Percentiles rank a stretch among this genome's conserved stretches.
phyloP scores from a whole-genome alignment of 2,888 invertebrate genomes.

The Eulithis prunata region DNA sequence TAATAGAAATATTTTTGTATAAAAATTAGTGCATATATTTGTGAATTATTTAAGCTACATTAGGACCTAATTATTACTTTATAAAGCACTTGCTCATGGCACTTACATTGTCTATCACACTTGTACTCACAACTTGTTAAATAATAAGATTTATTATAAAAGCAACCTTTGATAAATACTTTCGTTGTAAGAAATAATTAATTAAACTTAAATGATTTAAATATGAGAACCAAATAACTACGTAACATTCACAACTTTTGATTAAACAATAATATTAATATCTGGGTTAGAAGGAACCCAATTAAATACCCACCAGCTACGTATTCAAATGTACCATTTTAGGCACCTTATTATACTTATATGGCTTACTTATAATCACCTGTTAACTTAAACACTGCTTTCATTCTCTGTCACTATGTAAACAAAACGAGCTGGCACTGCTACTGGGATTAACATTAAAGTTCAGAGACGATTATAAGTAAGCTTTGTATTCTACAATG shows the following conservation, averaged over 20 bases:
- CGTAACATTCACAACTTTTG: slow-evolving; percentile 8
- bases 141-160: slow-evolving; percentile 24
- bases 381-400: no score
- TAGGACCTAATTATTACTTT: slow-evolving; percentile 33
- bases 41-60: slow-evolving; percentile 4
- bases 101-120: slow-evolving; percentile 68
- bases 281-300: background rate
- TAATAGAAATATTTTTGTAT: slow-evolving; percentile 1
- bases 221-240: background rate
- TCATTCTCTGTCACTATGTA: no score
- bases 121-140: slow-evolving; percentile 41
- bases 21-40: slow-evolving; percentile 26
- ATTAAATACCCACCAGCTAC: background rate
- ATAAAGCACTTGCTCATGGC: slow-evolving; percentile 76
- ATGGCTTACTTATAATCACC: no score
- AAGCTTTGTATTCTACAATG: no score
- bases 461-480: no score
- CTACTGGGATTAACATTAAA: no score
- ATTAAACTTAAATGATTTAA: slow-evolving; percentile 5
- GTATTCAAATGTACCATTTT: no score
- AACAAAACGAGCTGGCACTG: no score
- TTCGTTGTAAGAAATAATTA: slow-evolving; percentile 48
- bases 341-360: no score
- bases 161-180: slow-evolving; percentile 27
- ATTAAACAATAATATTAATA: background rate